Evolutionary conservation across 2,888 invertebrate species (phyloP), one percentile per base, ranked within the genome.

Genomic region (Drosophila demipolita): DNA sequence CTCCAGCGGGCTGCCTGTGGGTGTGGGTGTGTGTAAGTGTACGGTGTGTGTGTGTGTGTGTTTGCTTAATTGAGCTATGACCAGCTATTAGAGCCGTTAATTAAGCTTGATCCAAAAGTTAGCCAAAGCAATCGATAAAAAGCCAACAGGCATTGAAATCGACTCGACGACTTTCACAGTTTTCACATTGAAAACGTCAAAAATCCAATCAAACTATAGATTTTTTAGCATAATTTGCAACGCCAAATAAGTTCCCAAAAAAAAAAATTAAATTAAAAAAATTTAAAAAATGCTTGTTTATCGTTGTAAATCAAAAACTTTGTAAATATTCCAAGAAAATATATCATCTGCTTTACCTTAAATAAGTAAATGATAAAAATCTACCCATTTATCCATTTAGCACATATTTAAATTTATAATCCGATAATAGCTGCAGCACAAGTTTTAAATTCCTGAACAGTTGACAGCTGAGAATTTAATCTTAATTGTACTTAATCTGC

Each of bases 71-170:
- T 69, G 35, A 70, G 78, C 53, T 29, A 35, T 63, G 73, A 55
- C 57, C 73, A 64, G 42, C 60, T 67, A 45, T 78, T 65, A 59
- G 52, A 74, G 50, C 54, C 65, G 68, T 76, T 84, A 81, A 84
- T 87, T 78, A 84, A 67, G 62, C 62, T 50, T 23, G 23, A 32
- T 38, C 48, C 52, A 35, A 59, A 72, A 65, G 42, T 73, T 69
- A 45, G 52, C 26, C 55, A 53, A 26, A 48, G 64, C 52, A 8
- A 7, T 26, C n/a, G n/a, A 29, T 38, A n/a, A 57, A 50, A 59
- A 52, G 29, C 45, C 48, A 57, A 49, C 42, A 54, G 40, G 23
- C 45, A 52, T 66, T 50, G 15, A 29, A 12, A 57, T 38, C 63
- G 50, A 36, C 42, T 36, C 35, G 23, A 35, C 15, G 20, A 15